Evolutionary conservation across 1,140 invertebrate species (phyloP), one percentile per base, ranked within the genome.

Genomic region (Melipona quadrifasciata): DNA sequence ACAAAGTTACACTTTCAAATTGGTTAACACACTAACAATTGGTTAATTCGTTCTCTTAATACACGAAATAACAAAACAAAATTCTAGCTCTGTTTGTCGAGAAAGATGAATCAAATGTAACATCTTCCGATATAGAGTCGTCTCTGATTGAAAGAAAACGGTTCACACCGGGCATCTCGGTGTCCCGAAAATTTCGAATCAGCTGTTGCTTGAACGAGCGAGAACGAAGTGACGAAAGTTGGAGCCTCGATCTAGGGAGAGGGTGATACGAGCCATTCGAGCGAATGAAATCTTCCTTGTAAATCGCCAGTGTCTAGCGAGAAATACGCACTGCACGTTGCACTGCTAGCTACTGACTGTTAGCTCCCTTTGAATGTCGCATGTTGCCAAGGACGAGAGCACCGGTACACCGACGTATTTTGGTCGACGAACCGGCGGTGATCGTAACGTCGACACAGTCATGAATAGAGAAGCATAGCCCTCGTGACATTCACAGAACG

Each of bases 361-460:
- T 90, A 87, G 79, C 76, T 72, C 75, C 80, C 79, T 77, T 81
- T 80, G 87, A 87, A 91, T 91, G 89, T 87, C 81, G 91, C 90
- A 91, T 91, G 90, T 83, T 82, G 58, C 86, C 74, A 72, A 84
- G 68, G 73, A 90, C 86, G 87, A 82, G 82, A 91, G 90, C 91
- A 87, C 89, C 84, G 87, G 74, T 84, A 84, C 80, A 80, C 80
- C 27, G 70, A 85, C 67, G 51, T 75, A 57, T 77, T 67, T 31
- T 75, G 12, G 57, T 71, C 76, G 82, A 84, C 75, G 76, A 84
- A 79, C 55, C 76, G 55, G 39, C 57, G 75, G 47, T n/a, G 34
- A 64, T 58, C 47, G 27, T 75, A 47, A 21, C 55, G 80, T 75
- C 84, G 80, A 75, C 84, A 61, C 79, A 39, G 65, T 85, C 84